A percentile compares a stretch with the other conserved stretches of the same genome.
Evolutionary conservation across 2,113 vertebrate species (phyloP).

Genomic region (Tautogolabrus adspersus): DNA sequence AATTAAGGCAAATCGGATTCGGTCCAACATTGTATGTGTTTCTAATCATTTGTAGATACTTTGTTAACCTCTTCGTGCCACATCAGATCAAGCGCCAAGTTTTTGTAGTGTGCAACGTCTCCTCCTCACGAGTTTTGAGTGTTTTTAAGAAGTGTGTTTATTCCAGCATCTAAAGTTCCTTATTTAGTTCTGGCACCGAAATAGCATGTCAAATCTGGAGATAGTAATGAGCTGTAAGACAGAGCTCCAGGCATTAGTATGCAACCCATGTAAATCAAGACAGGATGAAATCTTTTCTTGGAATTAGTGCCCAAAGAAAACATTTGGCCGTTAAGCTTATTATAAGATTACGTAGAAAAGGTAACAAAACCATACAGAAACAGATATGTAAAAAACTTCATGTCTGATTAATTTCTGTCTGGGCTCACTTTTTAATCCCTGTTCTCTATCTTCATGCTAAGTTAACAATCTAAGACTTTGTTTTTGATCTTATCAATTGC

Average conservation of each 20-base stretch:
- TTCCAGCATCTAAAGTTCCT: slow-evolving; percentile 1
- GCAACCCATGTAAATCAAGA: neutral
- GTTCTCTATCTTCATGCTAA: too few relatives aligned
- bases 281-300: slow-evolving; percentile 9
- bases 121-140: neutral
- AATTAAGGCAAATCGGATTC: slow-evolving; percentile 37
- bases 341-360: neutral
- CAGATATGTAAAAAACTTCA: too few relatives aligned
- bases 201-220: slow-evolving; percentile 2
- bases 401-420: too few relatives aligned
- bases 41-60: slow-evolving; percentile 24
- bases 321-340: neutral
- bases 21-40: slow-evolving; percentile 14
- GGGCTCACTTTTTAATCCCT: too few relatives aligned
- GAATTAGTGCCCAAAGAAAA: neutral
- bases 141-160: neutral
- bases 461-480: too few relatives aligned
- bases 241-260: neutral
- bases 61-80: slow-evolving; percentile 2
- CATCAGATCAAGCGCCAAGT: neutral
- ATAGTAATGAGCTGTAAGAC: neutral
- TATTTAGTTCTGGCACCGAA: slow-evolving; percentile 29
- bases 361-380: too few relatives aligned
- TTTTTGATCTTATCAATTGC: too few relatives aligned
- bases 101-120: neutral